Conservation (phyloP, 2,113 vertebrate genomes). For the Eclectus roratus region DNA sequence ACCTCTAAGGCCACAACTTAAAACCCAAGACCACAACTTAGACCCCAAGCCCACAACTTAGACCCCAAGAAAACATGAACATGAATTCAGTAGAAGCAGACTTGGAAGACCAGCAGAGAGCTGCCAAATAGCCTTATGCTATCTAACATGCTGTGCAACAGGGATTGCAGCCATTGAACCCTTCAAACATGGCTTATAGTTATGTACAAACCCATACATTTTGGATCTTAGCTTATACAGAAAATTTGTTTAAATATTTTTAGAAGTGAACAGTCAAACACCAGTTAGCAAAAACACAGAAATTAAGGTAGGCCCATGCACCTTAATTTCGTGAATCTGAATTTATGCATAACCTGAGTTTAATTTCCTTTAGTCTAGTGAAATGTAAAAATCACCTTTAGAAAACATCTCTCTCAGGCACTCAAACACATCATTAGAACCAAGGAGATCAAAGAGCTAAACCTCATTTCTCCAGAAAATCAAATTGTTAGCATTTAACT, state of each 20-base stretch:
- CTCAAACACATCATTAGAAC: not conserved
- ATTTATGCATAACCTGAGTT: not conserved
- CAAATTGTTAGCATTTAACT: not conserved
- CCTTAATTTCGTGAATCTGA: too few species aligned
- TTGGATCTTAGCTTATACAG: not conserved
- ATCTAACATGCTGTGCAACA: not conserved
- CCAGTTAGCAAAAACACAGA: not conserved
- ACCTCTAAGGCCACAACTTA: too few species aligned
- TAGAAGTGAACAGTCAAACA: not conserved
- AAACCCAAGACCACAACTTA: too few species aligned
- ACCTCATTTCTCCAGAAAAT: not conserved
- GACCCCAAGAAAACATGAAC: too few species aligned
- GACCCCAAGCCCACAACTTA: too few species aligned
- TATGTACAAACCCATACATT: not conserved
- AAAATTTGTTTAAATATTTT: not conserved
- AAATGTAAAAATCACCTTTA: not conserved
- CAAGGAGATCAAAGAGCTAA: not conserved
- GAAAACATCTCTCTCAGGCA: not conserved
- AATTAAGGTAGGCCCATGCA: not conserved
- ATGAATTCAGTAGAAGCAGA: not conserved
- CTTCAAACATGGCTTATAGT: not conserved
- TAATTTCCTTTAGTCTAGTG: not conserved
- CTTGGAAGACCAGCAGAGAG: not conserved
- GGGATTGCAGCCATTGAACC: not conserved
- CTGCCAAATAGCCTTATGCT: not conserved